phyloP scores from a whole-genome alignment of 2,888 invertebrate species.

The Parochlus steinenii region DNA sequence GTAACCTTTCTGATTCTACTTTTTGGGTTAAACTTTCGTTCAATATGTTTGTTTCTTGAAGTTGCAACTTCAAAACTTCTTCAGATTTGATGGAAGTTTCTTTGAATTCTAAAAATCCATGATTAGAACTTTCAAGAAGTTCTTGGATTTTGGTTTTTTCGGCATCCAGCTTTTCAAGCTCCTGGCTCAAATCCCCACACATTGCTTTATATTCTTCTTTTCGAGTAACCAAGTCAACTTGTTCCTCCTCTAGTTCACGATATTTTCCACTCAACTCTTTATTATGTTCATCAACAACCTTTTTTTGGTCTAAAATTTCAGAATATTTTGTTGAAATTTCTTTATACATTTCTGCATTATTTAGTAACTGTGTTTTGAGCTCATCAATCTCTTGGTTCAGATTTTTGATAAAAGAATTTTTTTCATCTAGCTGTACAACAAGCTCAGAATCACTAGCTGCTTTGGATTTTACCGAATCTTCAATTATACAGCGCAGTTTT shows the following conservation, averaged over 20 bases:
- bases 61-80: no score
- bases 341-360: conserved; percentile 9
- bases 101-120: no score
- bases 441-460: no score
- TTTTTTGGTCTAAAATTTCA: background rate
- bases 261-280: background rate
- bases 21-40: background rate
- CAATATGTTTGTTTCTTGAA: no score
- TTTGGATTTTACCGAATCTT: background rate
- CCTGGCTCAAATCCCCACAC: background rate
- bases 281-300: background rate
- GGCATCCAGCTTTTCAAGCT: background rate
- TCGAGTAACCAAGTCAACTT: conserved; percentile 14
- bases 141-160: conserved; percentile 5
- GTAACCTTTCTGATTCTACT: background rate
- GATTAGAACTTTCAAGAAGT: no score
- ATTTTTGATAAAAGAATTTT: no score
- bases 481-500: background rate
- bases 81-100: no score
- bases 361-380: conserved; percentile 12
- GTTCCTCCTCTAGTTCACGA: conserved; percentile 11
- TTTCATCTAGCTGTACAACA: no score
- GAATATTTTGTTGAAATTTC: no score
- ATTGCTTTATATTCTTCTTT: conserved; percentile 11
- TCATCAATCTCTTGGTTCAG: conserved; percentile 8